These are phyloP conservation scores for Oncorhynchus tshawytscha DNA, from an alignment of 2,113 vertebrate species.

Conservation along the genomic window DNA sequence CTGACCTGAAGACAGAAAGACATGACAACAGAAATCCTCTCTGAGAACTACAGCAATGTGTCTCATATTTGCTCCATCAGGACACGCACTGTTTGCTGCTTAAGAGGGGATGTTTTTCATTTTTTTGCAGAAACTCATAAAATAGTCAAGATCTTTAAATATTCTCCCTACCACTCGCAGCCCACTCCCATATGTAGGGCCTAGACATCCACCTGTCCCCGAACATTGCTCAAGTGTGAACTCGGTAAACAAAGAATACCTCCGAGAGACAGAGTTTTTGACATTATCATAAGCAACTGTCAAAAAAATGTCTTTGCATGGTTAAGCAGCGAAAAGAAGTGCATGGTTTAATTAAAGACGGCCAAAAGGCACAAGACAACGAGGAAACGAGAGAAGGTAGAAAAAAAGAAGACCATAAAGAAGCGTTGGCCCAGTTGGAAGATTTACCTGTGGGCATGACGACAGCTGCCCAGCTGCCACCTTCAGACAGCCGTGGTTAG, in stretches of 20 bases:
- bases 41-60: constrained; percentile 55
- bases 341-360: constrained; percentile 59
- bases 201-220: constrained; percentile 2
- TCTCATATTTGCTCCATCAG: constrained; percentile 53
- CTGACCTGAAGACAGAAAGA: constrained; percentile 59
- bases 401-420: constrained; percentile 14
- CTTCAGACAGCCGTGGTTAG: constrained; percentile 31
- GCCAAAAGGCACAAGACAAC: constrained; percentile 34
- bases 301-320: constrained; percentile 55
- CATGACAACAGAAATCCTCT: constrained; percentile 55
- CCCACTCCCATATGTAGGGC: constrained; percentile 3
- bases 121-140: constrained; percentile 35
- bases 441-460: constrained; percentile 45
- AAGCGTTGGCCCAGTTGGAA: constrained; percentile 23
- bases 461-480: constrained; percentile 54
- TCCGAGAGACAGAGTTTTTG: constrained; percentile 51
- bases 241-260: constrained; percentile 56
- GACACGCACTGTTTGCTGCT: constrained; percentile 54
- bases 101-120: constrained; percentile 8
- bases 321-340: constrained; percentile 39
- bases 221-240: constrained; percentile 45
- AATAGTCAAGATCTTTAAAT: constrained; percentile 47
- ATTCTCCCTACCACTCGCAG: not conserved
- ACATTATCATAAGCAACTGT: constrained; percentile 61
- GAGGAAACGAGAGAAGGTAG: not conserved